Conservation (phyloP, 37 sponge, comb jelly and placozoan species). For the Spongilla lacustris region DNA sequence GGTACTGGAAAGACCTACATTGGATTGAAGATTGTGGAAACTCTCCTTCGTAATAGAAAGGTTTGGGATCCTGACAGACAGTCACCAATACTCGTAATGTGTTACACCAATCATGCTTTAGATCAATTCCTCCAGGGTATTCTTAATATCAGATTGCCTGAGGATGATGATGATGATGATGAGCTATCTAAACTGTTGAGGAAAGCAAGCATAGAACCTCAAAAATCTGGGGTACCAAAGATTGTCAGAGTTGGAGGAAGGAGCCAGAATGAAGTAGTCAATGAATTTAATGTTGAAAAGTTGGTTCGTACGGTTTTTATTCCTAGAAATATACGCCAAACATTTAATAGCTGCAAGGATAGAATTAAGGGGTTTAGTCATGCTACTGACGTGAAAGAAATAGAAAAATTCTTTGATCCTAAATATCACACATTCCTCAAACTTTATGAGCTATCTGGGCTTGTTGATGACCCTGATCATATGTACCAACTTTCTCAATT, state of each 20-base stretch:
- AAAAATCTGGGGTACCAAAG: not conserved
- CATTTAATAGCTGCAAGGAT: not conserved
- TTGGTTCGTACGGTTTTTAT: not conserved
- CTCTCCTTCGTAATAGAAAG: constrained; percentile 55
- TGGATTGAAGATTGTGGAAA: constrained; percentile 83
- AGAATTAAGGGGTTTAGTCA: not conserved
- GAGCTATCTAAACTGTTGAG: not conserved
- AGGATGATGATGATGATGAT: not conserved
- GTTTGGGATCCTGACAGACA: constrained; percentile 46
- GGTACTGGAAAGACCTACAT: constrained; percentile 97
- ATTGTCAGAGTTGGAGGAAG: constrained; percentile 89
- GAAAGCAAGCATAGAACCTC: constrained; percentile 1
- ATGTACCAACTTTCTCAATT: not conserved
- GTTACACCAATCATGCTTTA: constrained; percentile 84
- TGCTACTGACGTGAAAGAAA: not conserved
- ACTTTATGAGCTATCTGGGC: not conserved
- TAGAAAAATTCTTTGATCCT: not conserved
- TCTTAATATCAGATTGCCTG: not conserved
- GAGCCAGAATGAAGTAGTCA: constrained; percentile 66
- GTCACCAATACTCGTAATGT: constrained; percentile 76
- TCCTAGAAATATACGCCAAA: not conserved
- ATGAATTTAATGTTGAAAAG: constrained; percentile 26
- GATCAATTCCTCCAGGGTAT: constrained; percentile 80
- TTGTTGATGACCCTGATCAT: constrained; percentile 5
- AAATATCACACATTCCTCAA: not conserved